Evolutionary conservation across 2,113 vertebrate species (phyloP).

Genomic region (Eudyptes chrysolophus): DNA sequence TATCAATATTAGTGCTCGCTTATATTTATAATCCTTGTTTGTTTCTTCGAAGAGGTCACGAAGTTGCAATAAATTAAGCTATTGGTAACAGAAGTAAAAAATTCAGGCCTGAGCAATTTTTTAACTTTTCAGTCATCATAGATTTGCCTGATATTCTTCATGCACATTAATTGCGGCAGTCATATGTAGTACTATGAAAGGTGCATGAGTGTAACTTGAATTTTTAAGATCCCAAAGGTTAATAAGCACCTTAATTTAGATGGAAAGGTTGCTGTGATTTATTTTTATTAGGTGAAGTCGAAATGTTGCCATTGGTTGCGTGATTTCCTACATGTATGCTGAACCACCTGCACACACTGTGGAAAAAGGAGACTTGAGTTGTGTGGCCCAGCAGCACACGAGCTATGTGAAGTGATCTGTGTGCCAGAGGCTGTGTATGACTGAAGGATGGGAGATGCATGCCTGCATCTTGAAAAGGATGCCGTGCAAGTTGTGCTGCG

Average conservation of each 20-base stretch:
- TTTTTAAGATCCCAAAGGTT: conserved; percentile 8
- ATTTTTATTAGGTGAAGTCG: conserved; percentile 24
- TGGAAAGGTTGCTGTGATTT: neutral
- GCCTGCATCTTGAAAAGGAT: neutral
- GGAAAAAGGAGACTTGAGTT: neutral
- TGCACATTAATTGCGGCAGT: neutral
- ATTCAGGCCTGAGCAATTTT: neutral
- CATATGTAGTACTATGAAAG: neutral
- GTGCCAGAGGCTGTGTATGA: neutral
- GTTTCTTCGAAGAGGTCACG: neutral
- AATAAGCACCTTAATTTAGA: conserved; percentile 18
- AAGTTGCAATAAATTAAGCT: neutral
- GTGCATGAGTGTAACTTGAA: neutral
- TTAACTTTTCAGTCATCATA: neutral
- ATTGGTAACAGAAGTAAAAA: neutral
- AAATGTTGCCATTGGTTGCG: neutral
- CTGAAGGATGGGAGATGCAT: neutral
- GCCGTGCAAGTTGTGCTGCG: neutral
- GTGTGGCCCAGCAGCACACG: neutral
- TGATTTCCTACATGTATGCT: neutral
- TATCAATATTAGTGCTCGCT: neutral
- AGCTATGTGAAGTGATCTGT: rapidly evolving
- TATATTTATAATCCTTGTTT: conserved; percentile 6
- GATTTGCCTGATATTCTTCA: neutral
- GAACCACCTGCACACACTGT: neutral